Base-by-base conservation (phyloP, 2,888 invertebrate species). In the Drosophila cracens region DNA sequence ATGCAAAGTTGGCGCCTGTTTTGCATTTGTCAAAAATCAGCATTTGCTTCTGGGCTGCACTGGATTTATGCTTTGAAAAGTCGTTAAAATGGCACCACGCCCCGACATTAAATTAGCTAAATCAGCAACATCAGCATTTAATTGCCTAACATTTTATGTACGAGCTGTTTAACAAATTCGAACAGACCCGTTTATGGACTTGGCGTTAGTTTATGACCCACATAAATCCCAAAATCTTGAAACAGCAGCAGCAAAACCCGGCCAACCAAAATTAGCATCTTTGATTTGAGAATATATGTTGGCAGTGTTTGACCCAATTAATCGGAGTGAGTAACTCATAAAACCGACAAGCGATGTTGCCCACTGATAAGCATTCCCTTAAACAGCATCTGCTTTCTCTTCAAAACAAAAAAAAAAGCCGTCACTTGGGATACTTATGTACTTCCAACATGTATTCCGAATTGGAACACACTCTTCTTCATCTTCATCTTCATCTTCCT, bases 221-320 rank as follows among this genome's bases (percentile, higher is more conserved):
- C 70, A 83, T 76, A 76, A 78, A 82, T 73, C 75, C 62, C 16
- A 40, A 68, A 29, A 65, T 59, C 68, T 60, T 49, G 43, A 53
- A 49, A 29, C 34, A 57, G 52, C 62, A 61, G 48, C 61, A 46
- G 6, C 54, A 54, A 36, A 29, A 31, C 58, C 54, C 54, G 25
- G 48, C 51, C 54, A 61, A 61, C 59, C 36, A 25, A 77, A 89
- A 86, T 86, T 86, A 89, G 84, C 86, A 86, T 86, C 89, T 89
- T 89, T 89, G 89, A 86, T 86, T 89, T 87, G 65, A 64, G 74
- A 74, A 79, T 79, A 79, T 81, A 79, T 75, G 54, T 73, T 72
- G 59, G 56, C 57, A 53, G 54, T 63, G 64, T 53, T 60, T 89
- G 89, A 85, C 85, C 85, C 89, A 85, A 89, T 88, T 85, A 83